Evolutionary conservation across 2,113 vertebrate genomes (phyloP), one percentile per base, ranked within the genome.

Genomic region (Oryzias melastigma): DNA sequence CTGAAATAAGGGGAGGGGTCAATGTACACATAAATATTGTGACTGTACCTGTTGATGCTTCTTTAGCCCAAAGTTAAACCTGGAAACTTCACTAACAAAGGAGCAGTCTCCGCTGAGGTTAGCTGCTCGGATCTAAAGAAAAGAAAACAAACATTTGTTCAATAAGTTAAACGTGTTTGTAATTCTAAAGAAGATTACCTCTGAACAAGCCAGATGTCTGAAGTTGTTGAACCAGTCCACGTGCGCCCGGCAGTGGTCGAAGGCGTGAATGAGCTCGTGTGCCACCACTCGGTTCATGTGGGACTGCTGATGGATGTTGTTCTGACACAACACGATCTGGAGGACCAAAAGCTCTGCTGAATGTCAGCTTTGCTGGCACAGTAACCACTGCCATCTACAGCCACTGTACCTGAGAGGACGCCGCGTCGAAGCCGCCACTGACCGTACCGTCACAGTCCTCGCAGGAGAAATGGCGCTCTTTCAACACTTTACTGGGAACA

Each of bases 251-350:
- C 97, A 99, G 73, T 99, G 97, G 85, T 98, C 97, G 29, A 97
- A 98, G 0, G 96, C 94, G 5, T 99, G 97, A 63, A 98, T 95
- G 72, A 99, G 93, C 65, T 98, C 97, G 3, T 98, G 97, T 3
- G 95, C 92, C 44, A 98, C 95, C 51, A 99, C 95, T 0, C 95
- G 84, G 86, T 93, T 95, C 97, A 99, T 98, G 14, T 96, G 95
- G 2, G 93, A 85, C 85, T 99, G 96, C 16, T 90, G 91, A 17
- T 81, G 91, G 85, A 98, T 96, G 75, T 96, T 98, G 87, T 99
- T 99, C 90, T 98, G 95, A 86, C 97, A 99, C 70, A 99, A 82
- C 81, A 99, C 97, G 56, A 99, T 96, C 97, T 99, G 83, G 0
- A 88, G 65, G 20, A 58, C 1, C 14, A 58, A 42, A 18, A n/a